Base-by-base conservation (phyloP, 2,113 vertebrate genomes). In the Hypocryptadius cinnamomeus region DNA sequence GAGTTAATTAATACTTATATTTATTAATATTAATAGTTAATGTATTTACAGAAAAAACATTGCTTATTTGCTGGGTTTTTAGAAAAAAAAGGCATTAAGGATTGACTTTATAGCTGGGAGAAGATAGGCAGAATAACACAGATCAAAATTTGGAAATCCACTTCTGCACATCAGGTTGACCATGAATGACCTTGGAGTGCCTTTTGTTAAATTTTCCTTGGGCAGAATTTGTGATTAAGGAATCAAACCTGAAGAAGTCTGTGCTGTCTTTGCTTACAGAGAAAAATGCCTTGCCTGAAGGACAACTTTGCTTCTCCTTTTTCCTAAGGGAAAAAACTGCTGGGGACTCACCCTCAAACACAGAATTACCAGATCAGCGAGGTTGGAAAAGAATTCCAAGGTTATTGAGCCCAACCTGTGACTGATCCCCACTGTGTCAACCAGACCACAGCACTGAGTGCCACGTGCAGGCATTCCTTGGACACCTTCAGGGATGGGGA, bases 381-480 rank as follows among this genome's bases (percentile, higher is more conserved):
- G 24, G 21, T 0, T 74, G 61, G 39, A 37, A 18, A 60, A 47
- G 24, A 60, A 59, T 39, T 81, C 61, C 24, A 53, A n/a, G 39
- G 14, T 45, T 45, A n/a, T 10, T 24, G 18, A 89, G 28, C 6
- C 39, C 54, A 68, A 7, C 9, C 11, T 18, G 9, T n/a, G 45
- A 10, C 5, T 9, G 3, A 68, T 15, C 7, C 20, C 31, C 57
- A 40, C 11, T 11, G 39, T 39, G 39, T 39, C 39, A 39, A 39
- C 39, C 39, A 39, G 39, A 13, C 13, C 28, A 59, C 1, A 1
- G 20, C 37, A 17, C 24, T 30, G 53, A 53, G 20, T 61, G 30
- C 11, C n/a, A 22, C 0, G 0, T 47, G 21, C n/a, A 37, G 24
- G 10, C 2, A 0, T 40, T 45, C 20, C 16, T 39, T 40, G 39